Base-by-base conservation (phyloP, 2,113 vertebrate genomes). In the Poeciliopsis turrubarensis region DNA sequence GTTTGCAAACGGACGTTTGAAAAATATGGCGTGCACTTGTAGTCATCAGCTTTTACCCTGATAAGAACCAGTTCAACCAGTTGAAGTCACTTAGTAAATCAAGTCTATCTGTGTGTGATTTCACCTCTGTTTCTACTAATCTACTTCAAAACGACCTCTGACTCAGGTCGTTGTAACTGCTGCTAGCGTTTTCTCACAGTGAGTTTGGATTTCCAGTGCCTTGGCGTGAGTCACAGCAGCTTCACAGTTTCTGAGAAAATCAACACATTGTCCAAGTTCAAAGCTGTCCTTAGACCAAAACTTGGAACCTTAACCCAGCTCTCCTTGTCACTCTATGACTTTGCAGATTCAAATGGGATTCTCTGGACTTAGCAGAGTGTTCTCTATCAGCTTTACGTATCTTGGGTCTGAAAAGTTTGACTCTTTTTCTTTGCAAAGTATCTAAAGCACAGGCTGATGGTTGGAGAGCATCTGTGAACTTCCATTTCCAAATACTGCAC, bases 161-260 rank as follows among this genome's bases (percentile, higher is more conserved):
- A 22, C 47, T 51, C 47, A 5, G 1, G 9, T 14, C 13, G 11
- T 41, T 41, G 39, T 41, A 41, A 13, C 39, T 41, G 39, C 39
- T 12, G 39, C 14, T 41, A 3, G 39, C 39, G 3, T 5, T 83
- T 68, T 83, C 62, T 27, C 11, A n/a, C 68, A 79, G 32, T 41
- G 51, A 1, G 79, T 68, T 3, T 75, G n/a, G 2, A 81, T 65
- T 44, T 25, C 26, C 6, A 74, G 32, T 11, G 0, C 0, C 25
- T 74, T 67, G 39, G 60, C 60, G 13, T 74, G n/a, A 1, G 25
- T 27, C 70, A 77, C 72, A 34, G 79, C 73, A 10, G 39, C 41
- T n/a, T 81, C 1, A 60, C 68, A 76, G 73, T 14, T 57, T 22
- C 27, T 30, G 9, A 77, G 70, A 1, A 79, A 83, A 29, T 72